Conservation (phyloP, 2,113 vertebrate genomes). For the Rhagologus leucostigma region DNA sequence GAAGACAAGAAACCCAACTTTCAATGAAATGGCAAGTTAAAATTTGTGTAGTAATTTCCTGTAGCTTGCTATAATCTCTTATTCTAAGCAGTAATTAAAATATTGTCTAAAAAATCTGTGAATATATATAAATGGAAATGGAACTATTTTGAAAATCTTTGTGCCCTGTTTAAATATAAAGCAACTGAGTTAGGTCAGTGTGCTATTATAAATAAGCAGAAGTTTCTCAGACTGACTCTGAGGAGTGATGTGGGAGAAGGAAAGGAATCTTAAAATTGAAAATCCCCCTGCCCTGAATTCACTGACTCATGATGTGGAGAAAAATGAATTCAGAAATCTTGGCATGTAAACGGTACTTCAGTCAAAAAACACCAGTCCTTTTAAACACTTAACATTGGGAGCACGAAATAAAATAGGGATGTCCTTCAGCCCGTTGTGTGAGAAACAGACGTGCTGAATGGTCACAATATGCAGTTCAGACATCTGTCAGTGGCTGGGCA, state of each 20-base stretch:
- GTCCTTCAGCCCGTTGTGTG: not conserved
- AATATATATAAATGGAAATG: not conserved
- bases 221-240: not conserved
- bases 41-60: not conserved
- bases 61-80: not conserved
- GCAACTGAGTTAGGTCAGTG: not conserved
- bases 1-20: conserved; percentile 96
- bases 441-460: not conserved
- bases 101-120: not conserved
- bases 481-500: not conserved
- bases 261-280: not conserved
- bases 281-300: not conserved
- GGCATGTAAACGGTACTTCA: not conserved
- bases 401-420: not conserved
- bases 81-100: not conserved
- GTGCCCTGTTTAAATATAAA: not conserved
- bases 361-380: not conserved
- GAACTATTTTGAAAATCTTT: not conserved
- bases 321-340: not conserved
- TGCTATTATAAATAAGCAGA: not conserved
- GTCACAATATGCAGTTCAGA: not conserved
- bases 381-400: not conserved
- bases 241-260: not conserved
- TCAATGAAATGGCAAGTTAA: conserved; percentile 94
- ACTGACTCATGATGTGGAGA: not conserved